These are phyloP conservation scores for Anisognathus igniventris DNA, from an alignment of 2,797 vertebrate species.

Conservation along the genomic window DNA sequence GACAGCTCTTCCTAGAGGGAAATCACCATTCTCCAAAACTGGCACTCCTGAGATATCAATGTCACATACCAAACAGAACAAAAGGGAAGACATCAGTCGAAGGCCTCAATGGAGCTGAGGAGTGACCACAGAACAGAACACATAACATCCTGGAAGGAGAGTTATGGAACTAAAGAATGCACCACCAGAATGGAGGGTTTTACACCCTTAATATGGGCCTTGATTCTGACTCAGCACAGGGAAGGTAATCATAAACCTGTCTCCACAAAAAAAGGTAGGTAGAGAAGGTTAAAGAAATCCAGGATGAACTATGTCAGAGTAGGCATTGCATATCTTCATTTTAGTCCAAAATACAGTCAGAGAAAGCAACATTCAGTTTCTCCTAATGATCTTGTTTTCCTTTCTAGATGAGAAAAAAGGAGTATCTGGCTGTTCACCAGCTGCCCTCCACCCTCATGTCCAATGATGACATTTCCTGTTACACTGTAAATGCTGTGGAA, in stretches of 20 bases:
- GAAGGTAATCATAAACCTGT: background rate
- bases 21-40: background rate
- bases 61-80: background rate
- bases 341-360: background rate
- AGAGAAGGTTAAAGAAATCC: background rate
- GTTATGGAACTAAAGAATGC: background rate
- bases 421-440: background rate
- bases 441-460: conserved; percentile 34
- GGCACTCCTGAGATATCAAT: fast-evolving
- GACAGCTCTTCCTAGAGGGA: background rate
- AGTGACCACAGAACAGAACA: background rate
- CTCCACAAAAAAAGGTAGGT: background rate
- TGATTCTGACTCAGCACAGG: background rate
- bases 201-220: background rate
- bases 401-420: background rate
- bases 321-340: background rate
- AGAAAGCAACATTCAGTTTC: background rate
- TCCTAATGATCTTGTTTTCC: background rate
- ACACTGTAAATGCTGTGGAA: conserved; percentile 30
- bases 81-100: background rate
- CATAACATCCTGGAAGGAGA: background rate
- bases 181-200: background rate
- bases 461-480: conserved; percentile 40
- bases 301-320: background rate
- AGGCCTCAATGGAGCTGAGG: background rate